Base-by-base conservation (phyloP, 2,113 vertebrate genomes). In the Cyanoderma ruficeps region DNA sequence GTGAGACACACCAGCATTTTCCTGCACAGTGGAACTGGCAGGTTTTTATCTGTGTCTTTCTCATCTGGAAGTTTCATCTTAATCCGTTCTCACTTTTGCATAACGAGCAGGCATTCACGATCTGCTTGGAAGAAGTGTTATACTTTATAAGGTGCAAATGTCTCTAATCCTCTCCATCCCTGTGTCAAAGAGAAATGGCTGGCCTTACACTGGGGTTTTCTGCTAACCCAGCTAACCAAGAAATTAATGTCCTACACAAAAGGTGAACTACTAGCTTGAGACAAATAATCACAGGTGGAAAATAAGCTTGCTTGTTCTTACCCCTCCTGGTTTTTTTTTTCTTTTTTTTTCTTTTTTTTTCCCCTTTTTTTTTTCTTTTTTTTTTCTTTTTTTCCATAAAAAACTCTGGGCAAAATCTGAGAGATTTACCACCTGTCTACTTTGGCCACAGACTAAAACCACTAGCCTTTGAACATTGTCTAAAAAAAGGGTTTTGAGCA, bases 1-100 rank as follows among this genome's bases (percentile, higher is more conserved):
- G 30, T 0, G 0, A 69, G 20, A 28, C 10, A 49, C 27, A 39
- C 22, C 17, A 57, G 55, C 1, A 0, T 60, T 87, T 83, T 31
- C 68, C 46, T 20, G 8, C 41, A n/a, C 11, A 6, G 21, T 67
- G 42, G 37, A 79, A 55, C 15, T 69, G 64, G 28, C 68, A 57
- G 19, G 30, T 37, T 89, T 94, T 64, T 57, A 50, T 64, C 52
- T n/a, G 15, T 75, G n/a, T 37, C 47, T 63, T 72, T 92, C 46
- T 85, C 23, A 56, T 60, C 16, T 31, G 42, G n/a, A 65, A 83
- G 31, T 75, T 87, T 72, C 49, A 53, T 90, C 57, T 79, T 82
- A 23, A 71, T 87, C 41, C 87, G 63, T 68, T 87, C 46, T 75
- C 55, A 50, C 13, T 70, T n/a, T 56, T 65, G 30, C 78, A 47